These are phyloP conservation scores for Butorides virescens DNA, from an alignment of 2,113 vertebrate species.

Conservation along the genomic window DNA sequence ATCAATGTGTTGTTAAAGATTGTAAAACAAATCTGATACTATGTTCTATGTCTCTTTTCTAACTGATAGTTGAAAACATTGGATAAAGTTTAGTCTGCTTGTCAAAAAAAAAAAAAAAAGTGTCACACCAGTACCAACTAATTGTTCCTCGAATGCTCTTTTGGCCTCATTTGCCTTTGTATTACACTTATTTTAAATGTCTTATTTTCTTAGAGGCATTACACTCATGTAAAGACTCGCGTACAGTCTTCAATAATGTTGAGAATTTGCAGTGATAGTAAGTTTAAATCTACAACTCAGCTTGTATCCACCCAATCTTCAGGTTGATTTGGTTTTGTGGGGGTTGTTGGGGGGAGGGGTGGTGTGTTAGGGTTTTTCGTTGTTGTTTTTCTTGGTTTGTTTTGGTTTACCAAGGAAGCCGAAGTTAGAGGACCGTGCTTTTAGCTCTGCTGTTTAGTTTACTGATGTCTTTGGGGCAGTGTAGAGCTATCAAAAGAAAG, in stretches of 20 bases:
- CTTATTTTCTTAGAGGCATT: neutral
- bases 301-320: neutral
- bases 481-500: neutral
- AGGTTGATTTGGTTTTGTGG: neutral
- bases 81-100: neutral
- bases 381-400: neutral
- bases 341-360: accelerated
- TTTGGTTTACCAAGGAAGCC: neutral
- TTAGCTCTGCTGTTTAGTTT: neutral
- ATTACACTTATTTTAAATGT: neutral
- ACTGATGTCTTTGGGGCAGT: conserved; percentile 11
- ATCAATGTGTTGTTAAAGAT: neutral
- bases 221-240: neutral
- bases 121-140: neutral
- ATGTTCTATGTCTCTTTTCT: neutral
- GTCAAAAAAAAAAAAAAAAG: neutral
- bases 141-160: neutral
- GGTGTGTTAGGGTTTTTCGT: neutral
- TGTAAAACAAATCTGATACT: neutral
- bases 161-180: neutral
- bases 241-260: neutral
- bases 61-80: neutral
- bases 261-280: neutral
- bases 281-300: neutral
- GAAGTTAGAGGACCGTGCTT: neutral